Conservation (phyloP, 2,797 vertebrate species). For the Fistularia tabacaria region DNA sequence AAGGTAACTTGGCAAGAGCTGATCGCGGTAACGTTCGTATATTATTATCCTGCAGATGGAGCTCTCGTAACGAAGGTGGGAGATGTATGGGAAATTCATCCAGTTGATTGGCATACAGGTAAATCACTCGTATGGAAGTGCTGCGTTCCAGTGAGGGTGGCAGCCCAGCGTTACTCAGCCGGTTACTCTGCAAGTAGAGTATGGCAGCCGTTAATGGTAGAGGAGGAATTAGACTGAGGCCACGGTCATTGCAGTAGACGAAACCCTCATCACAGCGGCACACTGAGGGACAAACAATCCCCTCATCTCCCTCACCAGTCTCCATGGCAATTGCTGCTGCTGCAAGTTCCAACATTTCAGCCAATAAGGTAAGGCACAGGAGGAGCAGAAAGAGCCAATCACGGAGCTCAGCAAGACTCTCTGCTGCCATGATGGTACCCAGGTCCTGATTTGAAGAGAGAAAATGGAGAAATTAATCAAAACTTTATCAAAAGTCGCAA, state of each 20-base stretch:
- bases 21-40: constrained; percentile 85
- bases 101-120: constrained; percentile 91
- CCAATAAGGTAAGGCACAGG: constrained; percentile 86
- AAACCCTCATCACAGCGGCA: constrained; percentile 92
- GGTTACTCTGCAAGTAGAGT: constrained; percentile 97
- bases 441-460: constrained; percentile 49
- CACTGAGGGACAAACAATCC: constrained; percentile 83
- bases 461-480: constrained; percentile 40
- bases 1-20: constrained; percentile 83
- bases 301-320: constrained; percentile 74
- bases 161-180: constrained; percentile 85
- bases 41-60: constrained; percentile 96
- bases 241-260: constrained; percentile 95
- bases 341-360: constrained; percentile 83
- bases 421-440: constrained; percentile 72
- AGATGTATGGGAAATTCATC: constrained; percentile 88
- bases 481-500: constrained; percentile 13
- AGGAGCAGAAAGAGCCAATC: constrained; percentile 91
- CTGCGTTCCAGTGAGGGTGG: constrained; percentile 80
- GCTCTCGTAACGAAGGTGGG: constrained; percentile 86
- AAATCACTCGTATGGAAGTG: constrained; percentile 83
- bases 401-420: constrained; percentile 82
- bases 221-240: constrained; percentile 84
- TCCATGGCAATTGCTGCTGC: constrained; percentile 78
- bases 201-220: constrained; percentile 88